Conservation (phyloP, 2,113 vertebrate genomes). For the Phylloscopus trochilus region DNA sequence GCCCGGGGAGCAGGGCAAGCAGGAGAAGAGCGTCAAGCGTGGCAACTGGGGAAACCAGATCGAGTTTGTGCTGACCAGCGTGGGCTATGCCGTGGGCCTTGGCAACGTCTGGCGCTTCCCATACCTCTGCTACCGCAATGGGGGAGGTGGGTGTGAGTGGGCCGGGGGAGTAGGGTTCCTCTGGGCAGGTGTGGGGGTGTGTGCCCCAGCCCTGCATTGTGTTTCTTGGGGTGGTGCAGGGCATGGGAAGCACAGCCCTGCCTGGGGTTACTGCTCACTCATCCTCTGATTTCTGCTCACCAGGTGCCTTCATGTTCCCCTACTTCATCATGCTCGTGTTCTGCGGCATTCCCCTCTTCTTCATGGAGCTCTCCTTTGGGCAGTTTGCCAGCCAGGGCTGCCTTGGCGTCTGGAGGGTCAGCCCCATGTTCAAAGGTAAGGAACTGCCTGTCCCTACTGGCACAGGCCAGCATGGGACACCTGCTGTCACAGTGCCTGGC, state of each 20-base stretch:
- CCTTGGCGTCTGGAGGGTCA: constrained; percentile 96
- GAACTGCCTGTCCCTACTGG: not conserved
- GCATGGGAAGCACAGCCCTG: accelerated
- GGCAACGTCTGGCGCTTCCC: constrained; percentile 99
- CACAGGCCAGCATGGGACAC: accelerated
- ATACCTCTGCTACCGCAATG: constrained; percentile 99
- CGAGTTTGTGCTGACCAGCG: constrained; percentile 97
- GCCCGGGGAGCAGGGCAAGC: constrained; percentile 89
- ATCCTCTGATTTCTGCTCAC: not conserved
- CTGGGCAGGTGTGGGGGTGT: not conserved
- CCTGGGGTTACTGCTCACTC: not conserved
- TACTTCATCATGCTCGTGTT: constrained; percentile 99
- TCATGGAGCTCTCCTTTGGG: constrained; percentile 97
- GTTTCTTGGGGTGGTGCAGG: not conserved
- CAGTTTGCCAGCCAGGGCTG: constrained; percentile 97
- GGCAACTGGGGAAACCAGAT: constrained; percentile 99
- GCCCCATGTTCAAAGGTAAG: constrained; percentile 99
- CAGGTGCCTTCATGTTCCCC: constrained; percentile 98
- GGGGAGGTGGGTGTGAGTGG: constrained; percentile 83
- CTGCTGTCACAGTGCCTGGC: accelerated
- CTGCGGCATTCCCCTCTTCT: constrained; percentile 97
- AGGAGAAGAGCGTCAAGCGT: constrained; percentile 88
- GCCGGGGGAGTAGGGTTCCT: accelerated
- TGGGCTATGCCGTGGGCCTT: constrained; percentile 97
- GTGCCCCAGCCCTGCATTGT: accelerated